These are phyloP conservation scores for Belgica antarctica DNA, from an alignment of 2,888 invertebrate species.

Conservation along the genomic window DNA sequence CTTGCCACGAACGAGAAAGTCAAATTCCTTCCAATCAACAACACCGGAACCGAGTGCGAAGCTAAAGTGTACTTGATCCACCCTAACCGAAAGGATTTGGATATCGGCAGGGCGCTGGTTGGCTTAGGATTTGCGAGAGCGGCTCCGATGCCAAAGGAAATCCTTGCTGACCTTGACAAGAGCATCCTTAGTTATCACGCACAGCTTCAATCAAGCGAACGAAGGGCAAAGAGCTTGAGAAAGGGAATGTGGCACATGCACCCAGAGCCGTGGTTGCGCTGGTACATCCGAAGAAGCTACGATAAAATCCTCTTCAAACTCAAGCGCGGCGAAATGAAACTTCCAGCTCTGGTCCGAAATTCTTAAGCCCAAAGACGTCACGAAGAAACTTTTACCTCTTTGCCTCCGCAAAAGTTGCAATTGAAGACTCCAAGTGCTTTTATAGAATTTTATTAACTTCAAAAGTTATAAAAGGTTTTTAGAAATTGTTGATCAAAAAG, in stretches of 20 bases:
- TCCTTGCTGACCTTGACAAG: neutral
- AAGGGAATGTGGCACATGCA: slow-evolving; percentile 19
- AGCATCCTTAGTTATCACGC: neutral
- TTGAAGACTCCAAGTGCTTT: slow-evolving; percentile 5
- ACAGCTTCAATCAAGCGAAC: neutral
- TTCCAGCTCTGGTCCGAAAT: slow-evolving; percentile 27
- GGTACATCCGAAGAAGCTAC: neutral
- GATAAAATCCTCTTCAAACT: neutral
- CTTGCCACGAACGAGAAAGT: slow-evolving; percentile 58
- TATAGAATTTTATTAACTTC: too few relatives aligned
- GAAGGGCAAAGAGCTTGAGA: neutral
- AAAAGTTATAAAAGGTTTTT: too few relatives aligned
- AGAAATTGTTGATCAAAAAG: too few relatives aligned
- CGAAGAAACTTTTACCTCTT: neutral
- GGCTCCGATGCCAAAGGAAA: neutral
- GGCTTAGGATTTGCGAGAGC: slow-evolving; percentile 34
- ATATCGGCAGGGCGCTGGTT: slow-evolving; percentile 19
- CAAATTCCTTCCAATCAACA: slow-evolving; percentile 57
- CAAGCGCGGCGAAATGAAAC: neutral
- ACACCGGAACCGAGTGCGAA: slow-evolving; percentile 56
- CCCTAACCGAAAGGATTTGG: neutral
- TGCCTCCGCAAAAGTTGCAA: neutral
- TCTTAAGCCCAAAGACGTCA: neutral
- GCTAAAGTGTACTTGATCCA: slow-evolving; percentile 53
- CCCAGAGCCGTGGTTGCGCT: neutral